phyloP scores from a whole-genome alignment of 2,888 invertebrate species.

The Thereva nobilitata region DNA sequence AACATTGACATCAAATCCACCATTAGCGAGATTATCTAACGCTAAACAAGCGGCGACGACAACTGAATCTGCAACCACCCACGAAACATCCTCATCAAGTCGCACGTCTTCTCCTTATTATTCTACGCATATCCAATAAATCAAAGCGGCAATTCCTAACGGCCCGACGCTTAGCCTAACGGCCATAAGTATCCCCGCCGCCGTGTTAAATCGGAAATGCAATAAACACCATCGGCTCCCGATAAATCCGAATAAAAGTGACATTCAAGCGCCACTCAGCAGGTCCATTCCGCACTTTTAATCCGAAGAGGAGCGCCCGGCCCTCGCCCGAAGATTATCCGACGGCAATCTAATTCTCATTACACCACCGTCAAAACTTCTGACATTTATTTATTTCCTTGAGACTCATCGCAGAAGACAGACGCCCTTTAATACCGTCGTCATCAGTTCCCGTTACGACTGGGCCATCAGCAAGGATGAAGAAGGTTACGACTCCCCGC shows the following conservation, averaged over 20 bases:
- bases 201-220: no score
- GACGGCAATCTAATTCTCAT: slow-evolving; percentile 30
- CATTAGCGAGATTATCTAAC: no score
- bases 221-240: no score
- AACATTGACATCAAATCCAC: no score
- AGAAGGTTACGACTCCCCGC: not conserved
- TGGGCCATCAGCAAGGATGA: not conserved
- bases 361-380: slow-evolving; percentile 24
- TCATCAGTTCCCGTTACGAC: not conserved
- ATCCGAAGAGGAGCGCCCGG: not conserved
- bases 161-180: no score
- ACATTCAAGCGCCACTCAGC: not conserved
- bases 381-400: slow-evolving; percentile 30
- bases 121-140: no score
- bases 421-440: not conserved
- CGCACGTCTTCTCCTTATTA: no score
- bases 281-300: not conserved
- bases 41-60: no score
- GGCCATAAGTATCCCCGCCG: no score
- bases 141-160: no score
- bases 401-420: slow-evolving; percentile 26
- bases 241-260: not conserved
- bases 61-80: no score
- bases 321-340: slow-evolving; percentile 3
- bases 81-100: no score